A percentile compares a stretch with the other conserved stretches of the same genome.
Conservation (phyloP, 1,140 invertebrate genomes). For the Anthonomus grandis region DNA sequence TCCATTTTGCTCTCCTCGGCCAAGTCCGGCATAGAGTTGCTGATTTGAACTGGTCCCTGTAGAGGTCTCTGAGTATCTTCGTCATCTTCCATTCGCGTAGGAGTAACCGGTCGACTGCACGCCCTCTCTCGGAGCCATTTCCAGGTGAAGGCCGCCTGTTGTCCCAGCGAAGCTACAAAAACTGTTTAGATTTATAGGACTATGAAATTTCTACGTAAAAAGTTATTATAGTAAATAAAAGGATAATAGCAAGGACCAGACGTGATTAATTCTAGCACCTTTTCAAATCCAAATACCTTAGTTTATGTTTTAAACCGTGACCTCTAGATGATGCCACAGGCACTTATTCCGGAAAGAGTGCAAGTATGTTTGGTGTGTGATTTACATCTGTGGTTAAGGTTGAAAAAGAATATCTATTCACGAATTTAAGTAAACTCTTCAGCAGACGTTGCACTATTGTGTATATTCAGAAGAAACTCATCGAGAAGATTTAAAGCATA, state of each 20-base stretch:
- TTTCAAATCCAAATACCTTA: background rate
- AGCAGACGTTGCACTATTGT: too few relatives aligned
- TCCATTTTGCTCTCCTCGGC: slow-evolving; percentile 67
- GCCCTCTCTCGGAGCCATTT: slow-evolving; percentile 61
- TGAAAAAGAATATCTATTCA: too few relatives aligned
- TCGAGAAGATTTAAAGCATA: too few relatives aligned
- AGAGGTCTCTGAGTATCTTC: slow-evolving; percentile 57
- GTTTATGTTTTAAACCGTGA: background rate
- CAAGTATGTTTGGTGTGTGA: too few relatives aligned
- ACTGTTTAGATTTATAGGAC: slow-evolving; percentile 51
- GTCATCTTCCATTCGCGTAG: slow-evolving; percentile 29
- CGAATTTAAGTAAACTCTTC: too few relatives aligned
- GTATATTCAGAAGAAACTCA: too few relatives aligned
- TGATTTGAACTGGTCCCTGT: slow-evolving; percentile 68
- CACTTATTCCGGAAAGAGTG: background rate
- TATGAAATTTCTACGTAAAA: too few relatives aligned
- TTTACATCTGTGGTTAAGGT: too few relatives aligned
- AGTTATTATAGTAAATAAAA: too few relatives aligned
- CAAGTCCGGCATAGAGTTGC: slow-evolving; percentile 70
- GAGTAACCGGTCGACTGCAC: slow-evolving; percentile 49
- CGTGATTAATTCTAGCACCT: background rate
- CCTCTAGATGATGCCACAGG: background rate
- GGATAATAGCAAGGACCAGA: background rate
- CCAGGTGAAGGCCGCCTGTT: slow-evolving; percentile 69
- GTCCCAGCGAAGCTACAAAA: slow-evolving; percentile 63